Evolutionary conservation across 2,113 vertebrate species (phyloP).

Genomic region (Scalopus aquaticus): DNA sequence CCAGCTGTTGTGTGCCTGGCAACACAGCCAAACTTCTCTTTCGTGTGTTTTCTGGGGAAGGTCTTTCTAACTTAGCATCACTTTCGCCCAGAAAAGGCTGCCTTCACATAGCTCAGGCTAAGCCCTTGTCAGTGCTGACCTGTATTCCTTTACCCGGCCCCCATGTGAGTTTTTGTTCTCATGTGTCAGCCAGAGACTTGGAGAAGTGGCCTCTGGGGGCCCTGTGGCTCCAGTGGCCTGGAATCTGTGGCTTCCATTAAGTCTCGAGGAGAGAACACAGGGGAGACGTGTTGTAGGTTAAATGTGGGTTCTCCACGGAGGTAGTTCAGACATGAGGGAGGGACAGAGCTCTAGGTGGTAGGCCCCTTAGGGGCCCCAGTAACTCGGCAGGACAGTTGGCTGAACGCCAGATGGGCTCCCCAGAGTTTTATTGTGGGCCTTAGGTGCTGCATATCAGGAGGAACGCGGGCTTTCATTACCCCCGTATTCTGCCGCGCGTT

Average conservation of each 20-base stretch:
- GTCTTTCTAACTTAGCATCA: neutral
- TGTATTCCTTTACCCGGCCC: too few relatives aligned
- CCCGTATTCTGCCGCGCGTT: neutral
- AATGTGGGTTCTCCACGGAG: neutral
- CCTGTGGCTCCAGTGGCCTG: neutral
- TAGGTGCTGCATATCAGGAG: neutral
- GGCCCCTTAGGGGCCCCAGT: too few relatives aligned
- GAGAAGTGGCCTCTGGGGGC: neutral
- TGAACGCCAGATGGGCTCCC: accelerated
- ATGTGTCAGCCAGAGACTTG: neutral
- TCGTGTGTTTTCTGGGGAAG: neutral
- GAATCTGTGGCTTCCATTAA: neutral
- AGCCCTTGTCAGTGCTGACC: neutral
- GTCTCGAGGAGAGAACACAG: neutral
- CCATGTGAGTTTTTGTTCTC: neutral
- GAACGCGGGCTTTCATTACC: neutral
- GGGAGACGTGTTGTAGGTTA: neutral
- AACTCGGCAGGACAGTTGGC: neutral
- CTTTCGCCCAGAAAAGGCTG: neutral
- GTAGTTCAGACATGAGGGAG: neutral
- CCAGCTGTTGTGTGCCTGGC: neutral
- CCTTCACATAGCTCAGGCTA: neutral
- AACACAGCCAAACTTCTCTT: neutral
- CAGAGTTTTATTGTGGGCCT: accelerated
- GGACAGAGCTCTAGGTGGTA: neutral